Percentiles rank a stretch among this genome's conserved stretches.
These are phyloP conservation scores for Sebastes minor DNA, from an alignment of 2,797 vertebrate species.

Conservation along the genomic window DNA sequence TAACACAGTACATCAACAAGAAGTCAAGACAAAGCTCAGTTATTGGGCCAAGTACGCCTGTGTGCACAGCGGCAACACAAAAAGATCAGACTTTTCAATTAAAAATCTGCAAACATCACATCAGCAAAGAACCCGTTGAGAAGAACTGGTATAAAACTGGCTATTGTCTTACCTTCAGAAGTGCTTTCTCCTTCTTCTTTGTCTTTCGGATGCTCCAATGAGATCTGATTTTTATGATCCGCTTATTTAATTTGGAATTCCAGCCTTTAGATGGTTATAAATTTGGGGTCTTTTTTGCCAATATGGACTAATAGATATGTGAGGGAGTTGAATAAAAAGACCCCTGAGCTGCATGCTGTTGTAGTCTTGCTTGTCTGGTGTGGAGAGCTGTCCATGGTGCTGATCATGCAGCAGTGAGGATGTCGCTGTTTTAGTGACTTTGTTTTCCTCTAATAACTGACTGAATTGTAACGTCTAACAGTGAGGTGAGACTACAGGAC, in stretches of 20 bases:
- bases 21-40: background rate
- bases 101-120: background rate
- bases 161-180: background rate
- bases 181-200: background rate
- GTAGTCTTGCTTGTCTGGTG: background rate
- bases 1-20: background rate
- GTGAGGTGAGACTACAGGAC: background rate
- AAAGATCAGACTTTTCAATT: background rate
- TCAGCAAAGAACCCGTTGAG: background rate
- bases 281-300: background rate
- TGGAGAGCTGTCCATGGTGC: background rate
- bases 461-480: background rate
- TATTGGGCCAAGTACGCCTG: background rate
- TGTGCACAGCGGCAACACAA: background rate
- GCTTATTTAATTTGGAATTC: too few relatives aligned
- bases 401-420: background rate
- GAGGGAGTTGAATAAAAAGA: background rate
- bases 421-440: background rate
- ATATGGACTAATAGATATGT: background rate
- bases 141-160: background rate
- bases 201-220: too few relatives aligned
- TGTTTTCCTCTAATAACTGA: background rate
- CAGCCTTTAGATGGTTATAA: too few relatives aligned
- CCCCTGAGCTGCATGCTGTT: background rate
- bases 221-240: too few relatives aligned